Evolutionary conservation across 1,140 invertebrate genomes (phyloP).

Genomic region (Lamellibrachia luymesi): DNA sequence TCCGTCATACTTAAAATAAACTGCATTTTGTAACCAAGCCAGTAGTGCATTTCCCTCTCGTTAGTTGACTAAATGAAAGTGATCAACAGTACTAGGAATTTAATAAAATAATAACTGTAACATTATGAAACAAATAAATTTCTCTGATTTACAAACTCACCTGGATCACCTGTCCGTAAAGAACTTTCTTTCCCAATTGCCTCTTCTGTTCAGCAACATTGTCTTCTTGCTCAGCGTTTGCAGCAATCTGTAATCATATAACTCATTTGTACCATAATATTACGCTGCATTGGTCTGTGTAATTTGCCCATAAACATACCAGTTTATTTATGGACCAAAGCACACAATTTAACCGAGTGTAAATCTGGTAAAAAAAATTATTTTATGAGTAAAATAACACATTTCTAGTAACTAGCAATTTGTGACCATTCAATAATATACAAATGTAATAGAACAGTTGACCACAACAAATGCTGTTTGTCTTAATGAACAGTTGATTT

Average conservation of each 20-base stretch:
- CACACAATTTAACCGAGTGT: neutral
- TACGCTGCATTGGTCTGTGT: neutral
- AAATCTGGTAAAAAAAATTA: neutral
- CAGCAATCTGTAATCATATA: slow-evolving; percentile 13
- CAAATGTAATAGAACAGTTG: no score
- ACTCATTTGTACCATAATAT: neutral
- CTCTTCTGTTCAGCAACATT: slow-evolving; percentile 32
- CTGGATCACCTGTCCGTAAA: slow-evolving; percentile 32
- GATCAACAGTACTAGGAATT: neutral
- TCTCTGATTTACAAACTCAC: slow-evolving; percentile 1
- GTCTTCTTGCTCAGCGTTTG: slow-evolving; percentile 33
- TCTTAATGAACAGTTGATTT: no score
- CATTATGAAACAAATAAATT: neutral
- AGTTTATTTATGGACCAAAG: neutral
- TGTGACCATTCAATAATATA: no score
- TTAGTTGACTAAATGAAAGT: neutral
- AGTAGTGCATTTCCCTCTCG: no score
- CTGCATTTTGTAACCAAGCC: no score
- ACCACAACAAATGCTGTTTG: no score
- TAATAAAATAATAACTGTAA: neutral
- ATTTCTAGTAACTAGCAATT: no score
- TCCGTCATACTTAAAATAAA: no score
- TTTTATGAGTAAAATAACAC: neutral
- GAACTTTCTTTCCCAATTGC: slow-evolving; percentile 31
- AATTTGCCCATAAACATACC: neutral